These are phyloP conservation scores for Osmerus mordax DNA, from an alignment of 2,113 vertebrate species.

Conservation along the genomic window DNA sequence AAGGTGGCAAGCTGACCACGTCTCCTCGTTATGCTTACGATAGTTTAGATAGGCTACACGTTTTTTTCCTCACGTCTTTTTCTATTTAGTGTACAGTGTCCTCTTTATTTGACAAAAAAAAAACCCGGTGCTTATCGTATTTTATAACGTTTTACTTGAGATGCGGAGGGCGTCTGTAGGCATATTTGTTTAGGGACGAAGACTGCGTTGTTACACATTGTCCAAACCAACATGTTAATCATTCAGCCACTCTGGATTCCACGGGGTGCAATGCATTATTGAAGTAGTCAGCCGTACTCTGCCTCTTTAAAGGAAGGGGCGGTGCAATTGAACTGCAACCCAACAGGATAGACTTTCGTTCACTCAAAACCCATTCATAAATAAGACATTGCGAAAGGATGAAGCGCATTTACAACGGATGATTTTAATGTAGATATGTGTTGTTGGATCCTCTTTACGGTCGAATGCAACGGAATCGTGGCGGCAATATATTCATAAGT, in stretches of 20 bases:
- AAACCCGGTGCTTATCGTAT: too few species aligned
- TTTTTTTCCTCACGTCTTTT: too few species aligned
- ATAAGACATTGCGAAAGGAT: slow-evolving; percentile 61
- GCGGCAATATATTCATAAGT: slow-evolving; percentile 26
- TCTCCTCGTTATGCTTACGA: too few species aligned
- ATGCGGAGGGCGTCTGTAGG: too few species aligned
- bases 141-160: too few species aligned
- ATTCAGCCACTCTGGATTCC: too few species aligned
- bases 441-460: not conserved
- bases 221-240: too few species aligned
- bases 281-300: slow-evolving; percentile 14
- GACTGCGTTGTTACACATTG: too few species aligned
- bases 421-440: slow-evolving; percentile 31
- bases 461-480: slow-evolving; percentile 31
- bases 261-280: not conserved
- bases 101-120: too few species aligned
- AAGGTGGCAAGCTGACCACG: not conserved
- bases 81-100: too few species aligned
- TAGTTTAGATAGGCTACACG: too few species aligned
- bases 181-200: too few species aligned
- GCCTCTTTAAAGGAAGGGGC: slow-evolving; percentile 61
- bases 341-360: slow-evolving; percentile 51
- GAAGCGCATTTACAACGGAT: slow-evolving; percentile 39
- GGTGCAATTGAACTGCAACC: slow-evolving; percentile 18
- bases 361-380: slow-evolving; percentile 78